Evolutionary conservation across 2,888 invertebrate species (phyloP).

Genomic region (Epistrophe eligans): DNA sequence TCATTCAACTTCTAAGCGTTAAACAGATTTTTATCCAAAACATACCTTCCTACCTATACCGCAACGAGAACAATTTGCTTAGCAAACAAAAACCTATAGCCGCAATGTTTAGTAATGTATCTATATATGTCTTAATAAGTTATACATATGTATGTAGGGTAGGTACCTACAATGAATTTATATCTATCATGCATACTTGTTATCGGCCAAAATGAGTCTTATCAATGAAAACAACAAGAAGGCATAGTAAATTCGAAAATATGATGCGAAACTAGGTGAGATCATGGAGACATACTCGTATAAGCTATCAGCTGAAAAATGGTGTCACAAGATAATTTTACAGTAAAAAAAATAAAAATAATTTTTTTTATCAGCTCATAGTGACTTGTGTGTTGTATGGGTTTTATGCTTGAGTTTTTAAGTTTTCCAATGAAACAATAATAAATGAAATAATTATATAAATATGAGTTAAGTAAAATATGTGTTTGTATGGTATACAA

Average conservation of each 20-base stretch:
- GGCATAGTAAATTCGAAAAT: conserved; percentile 21
- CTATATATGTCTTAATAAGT: not conserved
- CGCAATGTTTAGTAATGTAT: not conserved
- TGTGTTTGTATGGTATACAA: not conserved
- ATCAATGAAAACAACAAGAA: conserved; percentile 45
- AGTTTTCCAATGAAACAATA: conserved; percentile 6
- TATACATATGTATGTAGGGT: not conserved
- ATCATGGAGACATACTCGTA: conserved; percentile 32
- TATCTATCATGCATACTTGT: conserved; percentile 11
- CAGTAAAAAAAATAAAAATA: conserved; percentile 21
- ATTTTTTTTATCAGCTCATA: conserved; percentile 4
- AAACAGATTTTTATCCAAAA: conserved; percentile 28
- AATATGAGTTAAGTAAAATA: not conserved
- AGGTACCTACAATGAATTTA: no score
- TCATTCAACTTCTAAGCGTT: conserved; percentile 33
- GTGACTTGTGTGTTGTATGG: not conserved
- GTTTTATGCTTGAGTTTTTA: not conserved
- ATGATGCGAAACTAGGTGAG: conserved; percentile 64
- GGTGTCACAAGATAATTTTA: conserved; percentile 67
- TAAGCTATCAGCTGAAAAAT: conserved; percentile 55
- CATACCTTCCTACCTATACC: conserved; percentile 1
- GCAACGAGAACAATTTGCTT: conserved; percentile 23
- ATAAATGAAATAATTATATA: not conserved
- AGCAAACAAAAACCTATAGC: conserved; percentile 15
- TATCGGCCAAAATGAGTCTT: conserved; percentile 63